Evolutionary conservation across 2,113 vertebrate genomes (phyloP).

Genomic region (Sylvilagus bachmani): DNA sequence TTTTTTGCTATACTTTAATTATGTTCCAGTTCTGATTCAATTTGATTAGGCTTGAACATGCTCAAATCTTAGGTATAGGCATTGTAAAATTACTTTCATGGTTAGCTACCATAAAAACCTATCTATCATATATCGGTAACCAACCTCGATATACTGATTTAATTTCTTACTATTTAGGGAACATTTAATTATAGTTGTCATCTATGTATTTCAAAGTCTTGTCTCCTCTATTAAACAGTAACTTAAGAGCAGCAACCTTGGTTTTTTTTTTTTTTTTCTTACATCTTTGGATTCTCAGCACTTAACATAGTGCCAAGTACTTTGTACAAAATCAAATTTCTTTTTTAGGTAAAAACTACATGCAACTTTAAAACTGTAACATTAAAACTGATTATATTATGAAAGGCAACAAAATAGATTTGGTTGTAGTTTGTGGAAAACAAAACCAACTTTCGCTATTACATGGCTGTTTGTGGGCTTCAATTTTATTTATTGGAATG

Average conservation of each 20-base stretch:
- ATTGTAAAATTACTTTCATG: background rate
- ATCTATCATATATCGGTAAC: background rate
- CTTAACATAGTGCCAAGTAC: background rate
- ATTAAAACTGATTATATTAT: constrained; percentile 41
- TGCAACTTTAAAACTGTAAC: constrained; percentile 38
- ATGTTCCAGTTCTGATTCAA: background rate
- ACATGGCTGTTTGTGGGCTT: background rate
- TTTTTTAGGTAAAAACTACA: background rate
- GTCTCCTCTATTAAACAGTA: background rate
- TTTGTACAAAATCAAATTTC: background rate
- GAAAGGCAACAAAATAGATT: constrained; percentile 21
- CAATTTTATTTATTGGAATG: background rate
- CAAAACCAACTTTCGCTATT: constrained; percentile 42
- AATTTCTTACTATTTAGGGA: constrained; percentile 44
- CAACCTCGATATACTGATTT: constrained; percentile 5
- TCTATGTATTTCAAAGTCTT: background rate
- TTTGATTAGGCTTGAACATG: background rate
- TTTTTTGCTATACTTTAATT: background rate
- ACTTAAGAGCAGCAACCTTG: background rate
- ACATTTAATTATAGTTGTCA: background rate
- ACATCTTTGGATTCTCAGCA: background rate
- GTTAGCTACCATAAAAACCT: background rate
- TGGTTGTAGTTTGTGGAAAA: constrained; percentile 21
- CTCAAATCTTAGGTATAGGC: background rate
- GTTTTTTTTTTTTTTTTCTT: background rate